phyloP scores from a whole-genome alignment of 2,888 invertebrate species.

The Parnassius apollo region DNA sequence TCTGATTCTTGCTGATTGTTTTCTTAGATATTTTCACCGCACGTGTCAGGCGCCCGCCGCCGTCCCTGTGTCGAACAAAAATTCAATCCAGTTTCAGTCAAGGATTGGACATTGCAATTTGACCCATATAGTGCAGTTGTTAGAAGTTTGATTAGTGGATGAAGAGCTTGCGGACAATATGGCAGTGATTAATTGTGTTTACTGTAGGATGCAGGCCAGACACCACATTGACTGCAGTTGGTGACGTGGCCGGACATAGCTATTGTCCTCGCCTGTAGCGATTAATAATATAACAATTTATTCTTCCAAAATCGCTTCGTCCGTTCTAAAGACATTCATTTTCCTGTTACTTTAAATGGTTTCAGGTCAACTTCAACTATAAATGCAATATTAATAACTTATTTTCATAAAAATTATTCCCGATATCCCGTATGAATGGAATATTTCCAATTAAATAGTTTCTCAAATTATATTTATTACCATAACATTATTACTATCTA shows the following conservation, averaged over 20 bases:
- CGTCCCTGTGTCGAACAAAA: conserved; percentile 4
- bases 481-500: too few relatives aligned
- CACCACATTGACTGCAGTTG: conserved; percentile 42
- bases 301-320: conserved; percentile 19
- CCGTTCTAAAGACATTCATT: background rate
- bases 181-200: conserved; percentile 50
- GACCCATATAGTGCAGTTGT: conserved; percentile 30
- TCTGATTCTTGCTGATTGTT: conserved; percentile 15
- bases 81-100: conserved; percentile 18
- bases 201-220: conserved; percentile 65
- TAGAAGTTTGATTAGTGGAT: conserved; percentile 25
- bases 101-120: conserved; percentile 30
- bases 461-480: too few relatives aligned
- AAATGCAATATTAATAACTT: too few relatives aligned
- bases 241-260: conserved; percentile 62
- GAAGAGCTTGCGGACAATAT: conserved; percentile 28
- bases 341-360: background rate
- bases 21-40: conserved; percentile 21
- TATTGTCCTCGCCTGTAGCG: conserved; percentile 48
- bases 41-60: conserved; percentile 22
- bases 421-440: too few relatives aligned
- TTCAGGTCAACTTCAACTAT: too few relatives aligned
- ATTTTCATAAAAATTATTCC: background rate
- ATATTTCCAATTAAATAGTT: too few relatives aligned
- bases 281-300: conserved; percentile 33